Percentiles rank a stretch among this genome's conserved stretches.
Evolutionary conservation across 2,888 invertebrate genomes (phyloP).

Genomic region (Trilocha varians): DNA sequence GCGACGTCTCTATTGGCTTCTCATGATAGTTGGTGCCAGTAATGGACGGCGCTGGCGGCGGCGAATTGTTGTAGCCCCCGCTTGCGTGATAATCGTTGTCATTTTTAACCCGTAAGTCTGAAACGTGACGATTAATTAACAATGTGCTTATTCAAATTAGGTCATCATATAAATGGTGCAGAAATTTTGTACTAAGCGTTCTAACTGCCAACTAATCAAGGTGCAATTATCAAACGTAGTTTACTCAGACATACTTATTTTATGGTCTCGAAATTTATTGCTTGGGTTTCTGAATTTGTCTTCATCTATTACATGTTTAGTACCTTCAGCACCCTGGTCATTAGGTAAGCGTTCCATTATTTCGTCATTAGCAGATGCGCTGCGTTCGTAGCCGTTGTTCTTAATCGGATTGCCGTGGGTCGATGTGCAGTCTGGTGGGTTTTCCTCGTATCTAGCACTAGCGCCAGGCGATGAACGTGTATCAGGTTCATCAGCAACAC

Average conservation of each 20-base stretch:
- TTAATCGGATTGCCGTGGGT: conserved; percentile 61
- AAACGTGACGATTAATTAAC: conserved; percentile 22
- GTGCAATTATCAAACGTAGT: not conserved
- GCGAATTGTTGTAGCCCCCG: conserved; percentile 72
- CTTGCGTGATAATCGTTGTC: conserved; percentile 72
- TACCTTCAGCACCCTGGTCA: conserved; percentile 71
- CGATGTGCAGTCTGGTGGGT: conserved; percentile 62
- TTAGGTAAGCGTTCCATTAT: conserved; percentile 62
- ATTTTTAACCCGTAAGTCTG: conserved; percentile 85
- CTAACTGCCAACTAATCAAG: not conserved
- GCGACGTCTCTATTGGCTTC: conserved; percentile 58
- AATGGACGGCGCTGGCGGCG: conserved; percentile 71
- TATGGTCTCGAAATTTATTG: not conserved
- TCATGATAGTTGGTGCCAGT: conserved; percentile 61
- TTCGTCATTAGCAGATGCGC: conserved; percentile 55
- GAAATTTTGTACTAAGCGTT: not conserved
- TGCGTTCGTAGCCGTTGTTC: conserved; percentile 70
- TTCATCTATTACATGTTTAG: conserved; percentile 7
- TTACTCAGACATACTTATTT: not conserved
- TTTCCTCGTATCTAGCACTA: conserved; percentile 59
- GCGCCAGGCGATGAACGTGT: conserved; percentile 67
- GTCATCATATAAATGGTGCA: not conserved
- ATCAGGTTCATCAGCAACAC: conserved; percentile 65
- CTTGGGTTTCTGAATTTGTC: not conserved
- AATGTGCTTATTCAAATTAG: not conserved